A percentile compares a stretch with the other conserved stretches of the same genome.
These are phyloP conservation scores for Bombus turneri DNA, from an alignment of 1,140 invertebrate species.

Conservation along the genomic window DNA sequence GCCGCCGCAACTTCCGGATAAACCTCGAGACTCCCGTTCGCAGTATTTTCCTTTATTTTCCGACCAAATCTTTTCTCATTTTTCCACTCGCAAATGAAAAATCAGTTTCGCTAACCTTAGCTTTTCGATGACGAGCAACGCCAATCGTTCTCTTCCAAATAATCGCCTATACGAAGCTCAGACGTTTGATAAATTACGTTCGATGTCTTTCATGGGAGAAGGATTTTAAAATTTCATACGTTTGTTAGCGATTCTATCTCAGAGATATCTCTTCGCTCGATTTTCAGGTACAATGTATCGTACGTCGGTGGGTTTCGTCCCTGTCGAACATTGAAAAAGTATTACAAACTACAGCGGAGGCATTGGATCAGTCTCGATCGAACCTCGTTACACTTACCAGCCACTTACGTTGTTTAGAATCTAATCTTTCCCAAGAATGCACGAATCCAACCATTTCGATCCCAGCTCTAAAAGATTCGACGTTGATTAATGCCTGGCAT, in stretches of 20 bases:
- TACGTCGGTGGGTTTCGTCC: no score
- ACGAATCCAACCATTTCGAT: no score
- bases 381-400: background rate
- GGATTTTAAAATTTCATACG: background rate
- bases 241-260: no score
- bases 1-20: constrained; percentile 34
- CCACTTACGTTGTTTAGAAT: background rate
- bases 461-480: background rate
- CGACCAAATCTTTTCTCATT: no score
- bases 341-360: no score
- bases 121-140: no score
- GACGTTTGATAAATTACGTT: background rate
- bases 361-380: background rate
- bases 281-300: no score
- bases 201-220: background rate
- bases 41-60: background rate
- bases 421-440: background rate
- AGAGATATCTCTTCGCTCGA: no score
- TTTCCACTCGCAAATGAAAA: background rate
- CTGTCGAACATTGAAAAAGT: no score
- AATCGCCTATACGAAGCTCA: no score
- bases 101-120: background rate
- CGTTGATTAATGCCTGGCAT: background rate
- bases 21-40: background rate
- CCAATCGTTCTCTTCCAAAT: no score